Evolutionary conservation across 1,140 invertebrate species (phyloP).

Genomic region (Melitaea cinxia): DNA sequence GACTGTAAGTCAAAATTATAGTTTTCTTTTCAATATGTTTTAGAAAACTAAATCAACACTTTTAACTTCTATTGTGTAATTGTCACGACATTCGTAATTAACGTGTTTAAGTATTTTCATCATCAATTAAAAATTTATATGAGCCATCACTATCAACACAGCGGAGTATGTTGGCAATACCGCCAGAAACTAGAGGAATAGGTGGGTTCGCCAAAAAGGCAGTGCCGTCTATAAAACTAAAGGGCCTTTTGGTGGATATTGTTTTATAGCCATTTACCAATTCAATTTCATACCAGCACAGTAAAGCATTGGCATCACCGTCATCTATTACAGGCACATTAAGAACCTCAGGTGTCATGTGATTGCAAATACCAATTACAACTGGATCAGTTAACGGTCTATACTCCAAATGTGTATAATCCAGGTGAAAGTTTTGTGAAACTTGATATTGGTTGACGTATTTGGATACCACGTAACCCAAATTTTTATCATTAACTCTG

Average conservation of each 20-base stretch:
- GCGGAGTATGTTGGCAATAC: conserved; percentile 48
- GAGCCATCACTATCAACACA: conserved; percentile 58
- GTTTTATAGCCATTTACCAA: conserved; percentile 52
- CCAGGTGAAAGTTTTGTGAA: conserved; percentile 62
- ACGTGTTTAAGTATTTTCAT: conserved; percentile 37
- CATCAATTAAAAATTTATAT: conserved; percentile 56
- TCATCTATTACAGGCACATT: conserved; percentile 48
- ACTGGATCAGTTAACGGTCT: conserved; percentile 50
- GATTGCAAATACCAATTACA: conserved; percentile 42
- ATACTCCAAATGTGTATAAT: conserved; percentile 59
- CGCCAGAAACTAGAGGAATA: conserved; percentile 38
- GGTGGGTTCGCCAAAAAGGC: conserved; percentile 54
- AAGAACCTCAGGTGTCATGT: conserved; percentile 42
- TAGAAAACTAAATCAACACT: not conserved
- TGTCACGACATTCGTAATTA: too few species aligned
- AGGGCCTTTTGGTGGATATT: conserved; percentile 54
- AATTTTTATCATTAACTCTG: conserved; percentile 62
- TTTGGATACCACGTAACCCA: conserved; percentile 54
- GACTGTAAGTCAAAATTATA: not conserved
- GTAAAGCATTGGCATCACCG: conserved; percentile 54
- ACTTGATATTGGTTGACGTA: conserved; percentile 68
- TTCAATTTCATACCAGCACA: conserved; percentile 67
- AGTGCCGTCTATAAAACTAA: conserved; percentile 57
- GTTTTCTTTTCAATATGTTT: not conserved
- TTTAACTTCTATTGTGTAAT: not conserved